A percentile compares a stretch with the other conserved stretches of the same genome.
phyloP scores from a whole-genome alignment of 2,113 vertebrate genomes.

The Thunnus maccoyii region DNA sequence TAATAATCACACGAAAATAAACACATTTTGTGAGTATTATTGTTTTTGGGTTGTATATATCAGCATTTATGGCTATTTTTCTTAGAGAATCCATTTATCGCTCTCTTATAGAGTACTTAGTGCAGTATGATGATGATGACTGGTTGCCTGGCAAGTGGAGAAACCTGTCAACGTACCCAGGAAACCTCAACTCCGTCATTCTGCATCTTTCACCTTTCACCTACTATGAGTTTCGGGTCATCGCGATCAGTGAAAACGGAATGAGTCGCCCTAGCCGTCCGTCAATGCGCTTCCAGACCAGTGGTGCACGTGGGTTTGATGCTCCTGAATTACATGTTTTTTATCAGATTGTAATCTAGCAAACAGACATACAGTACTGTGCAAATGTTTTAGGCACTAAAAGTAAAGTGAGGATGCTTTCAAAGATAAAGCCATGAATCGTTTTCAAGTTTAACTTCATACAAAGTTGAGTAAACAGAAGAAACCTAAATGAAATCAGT shows the following conservation, averaged over 20 bases:
- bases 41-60: background rate
- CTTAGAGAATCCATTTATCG: background rate
- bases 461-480: too few species aligned
- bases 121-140: conserved; percentile 95
- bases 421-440: too few species aligned
- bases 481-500: too few species aligned
- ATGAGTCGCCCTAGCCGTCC: conserved; percentile 91
- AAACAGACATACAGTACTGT: background rate
- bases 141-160: conserved; percentile 91
- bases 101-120: conserved; percentile 87
- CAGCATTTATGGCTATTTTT: background rate
- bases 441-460: too few species aligned
- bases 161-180: conserved; percentile 92
- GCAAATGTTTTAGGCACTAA: too few species aligned
- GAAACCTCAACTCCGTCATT: conserved; percentile 90
- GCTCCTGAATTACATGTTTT: background rate
- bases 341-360: background rate
- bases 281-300: conserved; percentile 92
- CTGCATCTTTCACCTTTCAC: conserved; percentile 92
- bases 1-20: background rate
- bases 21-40: background rate
- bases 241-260: conserved; percentile 92
- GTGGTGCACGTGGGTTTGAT: conserved; percentile 90
- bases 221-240: conserved; percentile 95
- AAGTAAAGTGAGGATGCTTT: too few species aligned